Base-by-base conservation (phyloP, 2,113 vertebrate genomes). In the Mastomys natalensis region DNA sequence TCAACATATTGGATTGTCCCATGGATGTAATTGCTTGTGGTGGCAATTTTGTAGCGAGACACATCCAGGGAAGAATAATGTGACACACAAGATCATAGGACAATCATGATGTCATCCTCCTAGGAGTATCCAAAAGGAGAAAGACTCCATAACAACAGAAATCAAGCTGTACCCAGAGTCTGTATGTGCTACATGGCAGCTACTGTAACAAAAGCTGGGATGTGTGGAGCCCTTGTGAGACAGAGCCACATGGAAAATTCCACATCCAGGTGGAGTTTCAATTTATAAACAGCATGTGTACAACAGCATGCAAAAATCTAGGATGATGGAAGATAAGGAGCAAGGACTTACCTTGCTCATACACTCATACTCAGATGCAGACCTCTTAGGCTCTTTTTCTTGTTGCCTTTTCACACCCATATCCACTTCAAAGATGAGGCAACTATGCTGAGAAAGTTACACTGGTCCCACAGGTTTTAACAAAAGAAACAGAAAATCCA, bases 1-100 rank as follows among this genome's bases (percentile, higher is more conserved):
- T 91, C 95, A 95, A 87, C 16, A 13, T 76, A 45, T 82, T 88
- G 40, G 26, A 77, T 84, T 92, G 12, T 88, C 92, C 45, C 70
- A 43, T 58, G 60, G 45, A 92, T 40, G 94, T 90, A 60, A 76
- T 90, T 96, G 74, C 90, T 91, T 74, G 26, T 45, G 55, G 40
- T 90, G 72, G 13, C 21, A 29, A 74, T 70, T 40, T 1, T 31
- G 10, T 37, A 89, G 62, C 53, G 91, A 55, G 0, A 0, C 90
- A 64, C 26, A 90, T 77, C 60, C 16, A 26, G 55, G 53, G 26
- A 45, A 8, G 37, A 88, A 34, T 66, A 80, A 15, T 72, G 34
- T 64, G 17, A 22, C 91, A 70, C 48, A 74, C 22, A 87, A 85
- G 40, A 7, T 37, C 48, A 6, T 34, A 82, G 29, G 55, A 51